A percentile compares a stretch with the other conserved stretches of the same genome.
Evolutionary conservation across 2,797 vertebrate genomes (phyloP).

Genomic region (Perodicticus potto): DNA sequence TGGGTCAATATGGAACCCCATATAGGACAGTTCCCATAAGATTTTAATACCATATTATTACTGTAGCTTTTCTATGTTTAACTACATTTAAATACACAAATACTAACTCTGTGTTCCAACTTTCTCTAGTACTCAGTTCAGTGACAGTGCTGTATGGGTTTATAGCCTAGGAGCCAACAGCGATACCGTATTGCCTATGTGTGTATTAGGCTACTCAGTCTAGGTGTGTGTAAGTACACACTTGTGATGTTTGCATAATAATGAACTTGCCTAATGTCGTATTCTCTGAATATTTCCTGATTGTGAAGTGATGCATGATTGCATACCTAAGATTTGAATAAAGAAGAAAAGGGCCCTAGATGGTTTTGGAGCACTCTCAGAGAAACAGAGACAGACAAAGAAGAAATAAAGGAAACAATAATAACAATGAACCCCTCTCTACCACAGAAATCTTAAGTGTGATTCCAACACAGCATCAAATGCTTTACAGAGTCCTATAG

Average conservation of each 20-base stretch:
- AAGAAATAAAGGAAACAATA: not conserved
- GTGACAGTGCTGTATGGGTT: not conserved
- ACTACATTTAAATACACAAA: not conserved
- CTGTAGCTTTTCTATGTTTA: not conserved
- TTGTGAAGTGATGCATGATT: not conserved
- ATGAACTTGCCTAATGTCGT: not conserved
- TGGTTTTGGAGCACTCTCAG: not conserved
- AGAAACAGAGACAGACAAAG: not conserved
- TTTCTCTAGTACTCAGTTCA: not conserved
- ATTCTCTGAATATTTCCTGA: not conserved
- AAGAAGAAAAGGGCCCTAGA: not conserved
- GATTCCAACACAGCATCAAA: not conserved
- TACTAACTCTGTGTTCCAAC: not conserved
- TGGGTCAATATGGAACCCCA: not conserved
- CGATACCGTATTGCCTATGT: not conserved
- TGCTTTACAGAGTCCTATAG: not conserved
- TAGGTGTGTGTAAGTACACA: not conserved
- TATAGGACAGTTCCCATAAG: not conserved
- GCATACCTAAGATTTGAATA: not conserved
- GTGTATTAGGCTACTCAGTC: no score
- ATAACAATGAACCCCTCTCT: not conserved
- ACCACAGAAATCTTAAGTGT: not conserved
- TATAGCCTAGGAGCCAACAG: not conserved
- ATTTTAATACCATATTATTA: not conserved
- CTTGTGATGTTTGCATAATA: not conserved